Evolutionary conservation across 2,113 vertebrate genomes (phyloP).

Genomic region (Etia nguti): DNA sequence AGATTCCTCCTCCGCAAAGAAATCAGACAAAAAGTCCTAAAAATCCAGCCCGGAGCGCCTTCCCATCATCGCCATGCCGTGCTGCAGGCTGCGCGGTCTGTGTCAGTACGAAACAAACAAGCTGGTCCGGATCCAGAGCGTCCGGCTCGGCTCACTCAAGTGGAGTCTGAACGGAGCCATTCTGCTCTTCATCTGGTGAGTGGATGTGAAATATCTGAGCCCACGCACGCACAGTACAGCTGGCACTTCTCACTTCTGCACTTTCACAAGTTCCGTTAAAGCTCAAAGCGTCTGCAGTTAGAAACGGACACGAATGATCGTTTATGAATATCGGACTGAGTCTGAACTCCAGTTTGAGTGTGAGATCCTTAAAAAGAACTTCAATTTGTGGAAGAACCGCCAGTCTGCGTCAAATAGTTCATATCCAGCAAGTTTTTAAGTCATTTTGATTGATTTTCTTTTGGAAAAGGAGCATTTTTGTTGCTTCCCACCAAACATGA

Average conservation of each 20-base stretch:
- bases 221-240: not conserved
- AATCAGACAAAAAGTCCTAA: not conserved
- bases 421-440: not conserved
- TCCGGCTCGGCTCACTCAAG: slow-evolving; percentile 57
- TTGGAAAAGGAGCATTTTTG: not conserved
- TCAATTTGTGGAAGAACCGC: not conserved
- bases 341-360: not conserved
- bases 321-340: not conserved
- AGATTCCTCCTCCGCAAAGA: not conserved
- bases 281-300: not conserved
- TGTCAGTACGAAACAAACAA: slow-evolving; percentile 65
- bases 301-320: rapidly evolving
- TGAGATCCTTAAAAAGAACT: not conserved
- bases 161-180: slow-evolving; percentile 44
- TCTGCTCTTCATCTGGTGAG: slow-evolving; percentile 70
- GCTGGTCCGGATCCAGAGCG: slow-evolving; percentile 59
- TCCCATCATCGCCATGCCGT: not conserved
- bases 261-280: not conserved
- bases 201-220: not conserved
- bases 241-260: not conserved
- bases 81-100: slow-evolving; percentile 16
- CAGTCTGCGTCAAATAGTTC: not conserved
- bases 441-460: not conserved
- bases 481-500: not conserved
- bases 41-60: not conserved